Evolutionary conservation across 2,888 invertebrate genomes (phyloP).

Genomic region (Punctoribates punctum): DNA sequence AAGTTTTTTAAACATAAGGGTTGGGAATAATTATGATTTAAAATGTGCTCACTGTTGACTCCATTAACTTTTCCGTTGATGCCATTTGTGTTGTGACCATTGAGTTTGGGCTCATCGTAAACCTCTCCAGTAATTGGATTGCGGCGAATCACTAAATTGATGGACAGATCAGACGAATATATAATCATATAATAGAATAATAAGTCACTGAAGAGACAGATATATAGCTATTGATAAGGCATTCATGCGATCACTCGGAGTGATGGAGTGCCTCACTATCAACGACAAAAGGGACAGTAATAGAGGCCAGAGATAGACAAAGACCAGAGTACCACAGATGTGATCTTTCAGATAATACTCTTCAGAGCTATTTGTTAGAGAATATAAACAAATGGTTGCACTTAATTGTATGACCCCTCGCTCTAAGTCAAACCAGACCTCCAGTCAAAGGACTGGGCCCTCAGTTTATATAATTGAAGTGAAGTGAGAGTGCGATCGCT

Average conservation of each 20-base stretch:
- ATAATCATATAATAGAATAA: background rate
- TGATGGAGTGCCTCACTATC: background rate
- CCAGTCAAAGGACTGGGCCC: background rate
- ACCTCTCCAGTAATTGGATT: conserved; percentile 46
- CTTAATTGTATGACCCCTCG: background rate
- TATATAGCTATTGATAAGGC: background rate
- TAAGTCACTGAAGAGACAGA: background rate
- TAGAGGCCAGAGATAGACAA: background rate
- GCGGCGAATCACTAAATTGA: conserved; percentile 39
- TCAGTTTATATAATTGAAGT: background rate
- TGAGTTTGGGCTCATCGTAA: conserved; percentile 30
- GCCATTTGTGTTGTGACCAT: conserved; percentile 20
- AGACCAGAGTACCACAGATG: conserved; percentile 4
- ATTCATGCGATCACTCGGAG: background rate
- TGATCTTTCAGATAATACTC: conserved; percentile 1
- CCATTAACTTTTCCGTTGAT: conserved; percentile 39
- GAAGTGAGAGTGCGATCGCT: background rate
- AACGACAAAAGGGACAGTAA: background rate
- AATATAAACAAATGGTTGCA: conserved; percentile 30
- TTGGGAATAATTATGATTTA: background rate
- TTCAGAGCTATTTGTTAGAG: conserved; percentile 19
- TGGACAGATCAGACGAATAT: background rate
- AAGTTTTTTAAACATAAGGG: background rate
- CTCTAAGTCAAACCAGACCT: background rate
- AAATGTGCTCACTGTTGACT: conserved; percentile 12